phyloP scores from a whole-genome alignment of 2,797 vertebrate genomes.

The Cryptoprocta ferox region DNA sequence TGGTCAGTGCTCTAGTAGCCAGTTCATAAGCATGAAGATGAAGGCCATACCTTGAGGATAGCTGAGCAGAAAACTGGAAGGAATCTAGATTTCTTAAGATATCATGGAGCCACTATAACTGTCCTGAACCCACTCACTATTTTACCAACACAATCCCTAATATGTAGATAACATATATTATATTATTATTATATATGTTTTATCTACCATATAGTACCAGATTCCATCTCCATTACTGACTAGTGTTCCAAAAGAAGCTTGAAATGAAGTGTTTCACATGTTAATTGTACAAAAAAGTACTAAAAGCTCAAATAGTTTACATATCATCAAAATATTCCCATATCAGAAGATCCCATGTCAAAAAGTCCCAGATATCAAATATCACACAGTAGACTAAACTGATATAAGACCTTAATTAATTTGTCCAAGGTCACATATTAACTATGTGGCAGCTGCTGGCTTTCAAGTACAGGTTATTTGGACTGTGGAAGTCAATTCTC shows the following conservation, averaged over 20 bases:
- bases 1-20: background rate
- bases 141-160: background rate
- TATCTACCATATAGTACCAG: background rate
- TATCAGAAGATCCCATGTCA: background rate
- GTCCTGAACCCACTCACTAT: background rate
- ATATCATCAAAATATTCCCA: slow-evolving; percentile 9
- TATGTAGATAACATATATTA: background rate
- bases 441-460: background rate
- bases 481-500: background rate
- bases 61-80: slow-evolving; percentile 4
- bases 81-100: slow-evolving; percentile 30
- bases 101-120: background rate
- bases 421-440: background rate
- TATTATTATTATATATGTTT: background rate
- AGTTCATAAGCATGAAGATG: background rate
- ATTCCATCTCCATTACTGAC: background rate
- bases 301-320: slow-evolving; percentile 16
- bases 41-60: background rate
- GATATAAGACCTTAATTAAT: background rate
- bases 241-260: slow-evolving; percentile 26
- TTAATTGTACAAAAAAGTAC: background rate
- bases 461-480: slow-evolving; percentile 37
- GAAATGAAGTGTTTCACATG: slow-evolving; percentile 10
- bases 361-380: background rate
- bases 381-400: background rate